A percentile compares a stretch with the other conserved stretches of the same genome.
Conservation (phyloP, 1,140 invertebrate genomes). For the Neodiprion virginianus region DNA sequence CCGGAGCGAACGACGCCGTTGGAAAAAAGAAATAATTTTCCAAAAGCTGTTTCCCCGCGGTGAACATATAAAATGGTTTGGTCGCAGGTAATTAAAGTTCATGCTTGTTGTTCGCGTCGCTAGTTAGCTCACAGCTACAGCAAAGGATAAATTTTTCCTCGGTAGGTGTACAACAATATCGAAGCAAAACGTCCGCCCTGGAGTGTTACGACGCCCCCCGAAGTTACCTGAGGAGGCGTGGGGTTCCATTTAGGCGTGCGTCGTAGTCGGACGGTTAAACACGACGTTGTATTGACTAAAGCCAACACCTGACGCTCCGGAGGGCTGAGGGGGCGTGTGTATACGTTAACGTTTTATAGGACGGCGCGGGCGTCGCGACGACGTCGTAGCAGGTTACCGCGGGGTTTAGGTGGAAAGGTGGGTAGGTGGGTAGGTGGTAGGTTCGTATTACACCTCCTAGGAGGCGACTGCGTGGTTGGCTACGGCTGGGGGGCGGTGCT, state of each 20-base stretch:
- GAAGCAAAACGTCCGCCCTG: background rate
- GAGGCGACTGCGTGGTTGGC: conserved; percentile 1
- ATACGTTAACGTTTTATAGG: conserved; percentile 3
- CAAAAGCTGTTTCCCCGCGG: background rate
- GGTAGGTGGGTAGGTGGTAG: background rate
- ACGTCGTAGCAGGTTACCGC: background rate
- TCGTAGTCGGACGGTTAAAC: background rate
- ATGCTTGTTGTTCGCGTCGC: background rate
- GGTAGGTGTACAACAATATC: too few relatives aligned
- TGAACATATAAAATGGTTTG: background rate
- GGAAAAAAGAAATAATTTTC: background rate
- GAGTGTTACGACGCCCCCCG: background rate
- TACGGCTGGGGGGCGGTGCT: background rate
- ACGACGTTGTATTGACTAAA: background rate
- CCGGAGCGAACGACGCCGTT: background rate
- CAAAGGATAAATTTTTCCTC: too few relatives aligned
- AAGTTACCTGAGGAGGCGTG: background rate
- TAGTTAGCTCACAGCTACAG: too few relatives aligned
- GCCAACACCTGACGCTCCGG: background rate
- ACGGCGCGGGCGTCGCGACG: background rate
- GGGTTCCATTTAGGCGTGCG: conserved; percentile 2
- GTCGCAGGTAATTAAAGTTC: background rate
- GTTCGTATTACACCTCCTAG: background rate
- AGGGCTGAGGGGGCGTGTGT: background rate
- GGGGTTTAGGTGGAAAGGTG: too few relatives aligned